Conservation (phyloP, 2,797 vertebrate species). For the Pipistrellus pygmaeus region DNA sequence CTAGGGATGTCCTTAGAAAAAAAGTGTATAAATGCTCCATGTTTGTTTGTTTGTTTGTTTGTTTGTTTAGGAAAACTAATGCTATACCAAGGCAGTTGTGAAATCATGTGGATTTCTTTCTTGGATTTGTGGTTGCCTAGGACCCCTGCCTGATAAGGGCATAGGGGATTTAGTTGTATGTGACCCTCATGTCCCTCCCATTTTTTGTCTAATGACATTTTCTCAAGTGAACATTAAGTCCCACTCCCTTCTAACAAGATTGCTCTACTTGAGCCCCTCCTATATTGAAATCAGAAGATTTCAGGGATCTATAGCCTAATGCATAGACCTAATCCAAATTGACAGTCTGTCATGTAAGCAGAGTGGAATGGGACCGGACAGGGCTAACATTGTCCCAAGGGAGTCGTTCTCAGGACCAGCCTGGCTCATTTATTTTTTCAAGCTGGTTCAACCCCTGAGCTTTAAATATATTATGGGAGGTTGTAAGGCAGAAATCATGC, state of each 20-base stretch:
- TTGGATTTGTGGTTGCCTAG: background rate
- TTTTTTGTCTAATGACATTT: conserved; percentile 21
- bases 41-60: background rate
- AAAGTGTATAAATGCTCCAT: conserved; percentile 26
- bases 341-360: background rate
- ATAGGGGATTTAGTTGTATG: background rate
- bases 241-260: background rate
- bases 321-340: background rate
- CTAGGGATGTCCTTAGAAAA: background rate
- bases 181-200: background rate
- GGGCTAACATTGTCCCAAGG: background rate
- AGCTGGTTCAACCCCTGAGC: background rate
- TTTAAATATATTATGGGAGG: background rate
- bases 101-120: conserved; percentile 2
- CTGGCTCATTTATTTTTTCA: conserved; percentile 10
- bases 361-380: background rate
- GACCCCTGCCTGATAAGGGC: background rate
- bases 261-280: background rate
- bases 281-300: conserved; percentile 3
- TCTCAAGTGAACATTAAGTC: conserved; percentile 31
- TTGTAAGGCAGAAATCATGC: background rate
- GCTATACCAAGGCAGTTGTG: background rate
- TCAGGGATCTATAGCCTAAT: background rate
- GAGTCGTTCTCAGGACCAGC: background rate
- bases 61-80: background rate